These are phyloP conservation scores for Elysia crispata DNA, from an alignment of 2,888 invertebrate genomes.

Conservation along the genomic window DNA sequence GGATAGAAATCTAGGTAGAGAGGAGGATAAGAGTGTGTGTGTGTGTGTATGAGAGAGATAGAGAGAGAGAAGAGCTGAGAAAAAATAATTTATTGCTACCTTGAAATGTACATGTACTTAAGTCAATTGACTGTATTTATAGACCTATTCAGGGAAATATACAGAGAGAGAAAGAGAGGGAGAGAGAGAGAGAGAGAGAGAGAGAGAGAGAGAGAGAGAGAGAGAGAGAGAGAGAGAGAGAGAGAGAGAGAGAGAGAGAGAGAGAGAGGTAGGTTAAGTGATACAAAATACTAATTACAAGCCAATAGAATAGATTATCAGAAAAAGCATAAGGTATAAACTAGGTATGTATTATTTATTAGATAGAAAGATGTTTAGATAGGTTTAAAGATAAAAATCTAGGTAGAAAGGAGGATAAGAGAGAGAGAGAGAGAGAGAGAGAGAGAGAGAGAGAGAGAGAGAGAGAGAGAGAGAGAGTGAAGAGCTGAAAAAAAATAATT, in stretches of 20 bases:
- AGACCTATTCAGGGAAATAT: background rate
- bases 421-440: background rate
- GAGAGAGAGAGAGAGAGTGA: background rate
- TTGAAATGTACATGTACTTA: too few species aligned
- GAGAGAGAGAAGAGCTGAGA: conserved; percentile 10
- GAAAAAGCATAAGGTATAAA: background rate
- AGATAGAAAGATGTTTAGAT: too few species aligned
- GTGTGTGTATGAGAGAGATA: background rate
- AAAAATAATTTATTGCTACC: too few species aligned
- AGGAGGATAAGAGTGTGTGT: background rate
- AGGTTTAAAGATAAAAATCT: too few species aligned
- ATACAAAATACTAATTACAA: background rate
- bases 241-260: background rate
- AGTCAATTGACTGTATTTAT: too few species aligned
- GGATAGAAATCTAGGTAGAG: background rate
- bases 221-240: background rate
- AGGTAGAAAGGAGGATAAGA: background rate
- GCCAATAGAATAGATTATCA: background rate
- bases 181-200: conserved; percentile 7
- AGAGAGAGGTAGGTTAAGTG: background rate
- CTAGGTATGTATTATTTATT: too few species aligned
- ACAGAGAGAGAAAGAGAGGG: conserved; percentile 12
- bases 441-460: conserved; percentile 14
- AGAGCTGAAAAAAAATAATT: too few species aligned
- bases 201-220: conserved; percentile 5